Evolutionary conservation across 2,888 invertebrate genomes (phyloP).

Genomic region (Frankliniella fusca): DNA sequence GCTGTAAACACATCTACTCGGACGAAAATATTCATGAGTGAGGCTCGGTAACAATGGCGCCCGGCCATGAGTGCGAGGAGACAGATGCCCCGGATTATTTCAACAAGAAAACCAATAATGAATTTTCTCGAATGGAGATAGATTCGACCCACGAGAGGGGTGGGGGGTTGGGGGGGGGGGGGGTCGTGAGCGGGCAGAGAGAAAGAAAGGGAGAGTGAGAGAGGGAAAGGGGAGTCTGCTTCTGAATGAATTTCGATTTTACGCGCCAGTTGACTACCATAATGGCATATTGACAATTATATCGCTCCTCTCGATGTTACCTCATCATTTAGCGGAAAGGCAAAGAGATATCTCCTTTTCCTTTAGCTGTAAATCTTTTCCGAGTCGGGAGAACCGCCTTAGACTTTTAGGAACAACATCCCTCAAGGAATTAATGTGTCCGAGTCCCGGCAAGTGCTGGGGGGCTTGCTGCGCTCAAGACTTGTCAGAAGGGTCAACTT

Average conservation of each 20-base stretch:
- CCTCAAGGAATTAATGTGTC: no score
- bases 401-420: no score
- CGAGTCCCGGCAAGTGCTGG: no score
- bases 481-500: no score
- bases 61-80: background rate
- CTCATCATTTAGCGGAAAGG: background rate
- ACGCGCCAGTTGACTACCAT: slow-evolving; percentile 7
- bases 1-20: no score
- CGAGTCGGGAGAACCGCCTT: no score
- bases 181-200: background rate
- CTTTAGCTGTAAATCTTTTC: no score
- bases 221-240: background rate
- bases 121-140: slow-evolving; percentile 7
- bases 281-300: slow-evolving; percentile 21
- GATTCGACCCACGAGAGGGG: background rate
- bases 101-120: slow-evolving; percentile 17
- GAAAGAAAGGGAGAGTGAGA: no score
- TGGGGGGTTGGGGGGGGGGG: background rate
- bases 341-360: no score
- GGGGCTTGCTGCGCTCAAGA: no score
- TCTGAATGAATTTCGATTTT: slow-evolving; percentile 2
- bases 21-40: no score
- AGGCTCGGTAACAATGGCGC: no score
- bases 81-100: background rate
- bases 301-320: slow-evolving; percentile 1